Conservation (phyloP, 2,797 vertebrate genomes). For the Danio tinwini region DNA sequence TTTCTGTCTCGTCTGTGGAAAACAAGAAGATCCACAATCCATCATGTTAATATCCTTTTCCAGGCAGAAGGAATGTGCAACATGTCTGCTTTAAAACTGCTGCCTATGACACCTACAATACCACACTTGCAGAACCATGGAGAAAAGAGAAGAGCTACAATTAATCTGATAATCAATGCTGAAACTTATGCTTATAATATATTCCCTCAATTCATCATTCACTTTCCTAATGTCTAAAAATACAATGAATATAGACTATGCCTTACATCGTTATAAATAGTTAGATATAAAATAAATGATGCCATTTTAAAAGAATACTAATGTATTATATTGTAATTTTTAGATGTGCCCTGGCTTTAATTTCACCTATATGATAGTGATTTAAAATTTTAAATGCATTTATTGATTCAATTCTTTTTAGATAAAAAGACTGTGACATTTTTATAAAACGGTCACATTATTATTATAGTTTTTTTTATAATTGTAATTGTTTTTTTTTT, state of each 20-base stretch:
- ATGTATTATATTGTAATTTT: too few species aligned
- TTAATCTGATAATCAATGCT: neutral
- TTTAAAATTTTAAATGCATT: too few species aligned
- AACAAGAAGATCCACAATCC: constrained; percentile 56
- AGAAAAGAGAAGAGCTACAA: neutral
- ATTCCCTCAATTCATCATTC: neutral
- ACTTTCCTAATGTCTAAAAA: neutral
- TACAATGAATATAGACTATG: neutral
- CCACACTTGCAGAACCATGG: neutral
- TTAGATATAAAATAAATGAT: neutral
- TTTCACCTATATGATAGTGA: neutral
- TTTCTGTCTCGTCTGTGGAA: constrained; percentile 30
- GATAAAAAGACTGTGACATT: too few species aligned
- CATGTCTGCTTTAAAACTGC: neutral
- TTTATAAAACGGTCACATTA: too few species aligned
- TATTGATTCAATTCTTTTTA: too few species aligned
- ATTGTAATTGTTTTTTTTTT: too few species aligned
- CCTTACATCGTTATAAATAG: neutral
- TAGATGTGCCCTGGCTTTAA: too few species aligned
- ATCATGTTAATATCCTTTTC: constrained; percentile 38
- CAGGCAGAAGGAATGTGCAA: constrained; percentile 13
- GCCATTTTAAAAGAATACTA: too few species aligned
- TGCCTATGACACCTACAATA: neutral
- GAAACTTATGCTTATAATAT: neutral
- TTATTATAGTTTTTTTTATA: too few species aligned